Evolutionary conservation across 2,888 invertebrate species (phyloP).

Genomic region (Scelioninae gen. 2): DNA sequence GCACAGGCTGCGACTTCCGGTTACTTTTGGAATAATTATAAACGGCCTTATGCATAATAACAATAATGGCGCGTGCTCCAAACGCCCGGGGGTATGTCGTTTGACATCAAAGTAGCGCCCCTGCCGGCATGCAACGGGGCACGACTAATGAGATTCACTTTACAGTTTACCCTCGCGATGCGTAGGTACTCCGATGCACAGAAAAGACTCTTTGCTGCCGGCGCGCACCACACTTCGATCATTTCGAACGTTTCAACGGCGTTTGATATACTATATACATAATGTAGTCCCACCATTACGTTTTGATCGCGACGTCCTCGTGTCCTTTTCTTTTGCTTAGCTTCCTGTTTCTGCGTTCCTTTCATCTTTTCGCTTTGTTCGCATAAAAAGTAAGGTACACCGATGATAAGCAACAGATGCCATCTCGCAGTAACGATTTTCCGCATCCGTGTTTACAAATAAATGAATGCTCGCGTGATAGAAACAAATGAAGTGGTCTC

Average conservation of each 20-base stretch:
- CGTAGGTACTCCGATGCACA: slow-evolving; percentile 61
- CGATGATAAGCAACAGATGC: slow-evolving; percentile 56
- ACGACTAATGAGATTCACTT: slow-evolving; percentile 75
- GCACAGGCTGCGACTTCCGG: slow-evolving; percentile 66
- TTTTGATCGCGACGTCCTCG: slow-evolving; percentile 53
- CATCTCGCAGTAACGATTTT: slow-evolving; percentile 52
- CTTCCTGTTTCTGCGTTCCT: slow-evolving; percentile 57
- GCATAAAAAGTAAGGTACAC: slow-evolving; percentile 49
- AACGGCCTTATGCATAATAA: slow-evolving; percentile 67
- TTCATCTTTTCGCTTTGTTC: slow-evolving; percentile 58
- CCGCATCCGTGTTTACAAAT: slow-evolving; percentile 42
- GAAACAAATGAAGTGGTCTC: slow-evolving; percentile 16
- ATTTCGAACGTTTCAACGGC: slow-evolving; percentile 62
- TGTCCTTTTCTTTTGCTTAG: slow-evolving; percentile 61
- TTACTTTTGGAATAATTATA: slow-evolving; percentile 71
- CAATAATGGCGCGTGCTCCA: slow-evolving; percentile 68
- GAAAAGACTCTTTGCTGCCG: slow-evolving; percentile 61
- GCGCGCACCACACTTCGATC: slow-evolving; percentile 64
- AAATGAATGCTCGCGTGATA: slow-evolving; percentile 37
- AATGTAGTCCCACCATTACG: slow-evolving; percentile 61
- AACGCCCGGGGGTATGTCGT: slow-evolving; percentile 65
- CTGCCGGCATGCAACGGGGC: slow-evolving; percentile 66
- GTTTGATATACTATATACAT: slow-evolving; percentile 63
- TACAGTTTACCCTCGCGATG: slow-evolving; percentile 69
- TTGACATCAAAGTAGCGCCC: slow-evolving; percentile 70